These are phyloP conservation scores for Sarcophaga bullata DNA, from an alignment of 1,140 invertebrate species.

Conservation along the genomic window DNA sequence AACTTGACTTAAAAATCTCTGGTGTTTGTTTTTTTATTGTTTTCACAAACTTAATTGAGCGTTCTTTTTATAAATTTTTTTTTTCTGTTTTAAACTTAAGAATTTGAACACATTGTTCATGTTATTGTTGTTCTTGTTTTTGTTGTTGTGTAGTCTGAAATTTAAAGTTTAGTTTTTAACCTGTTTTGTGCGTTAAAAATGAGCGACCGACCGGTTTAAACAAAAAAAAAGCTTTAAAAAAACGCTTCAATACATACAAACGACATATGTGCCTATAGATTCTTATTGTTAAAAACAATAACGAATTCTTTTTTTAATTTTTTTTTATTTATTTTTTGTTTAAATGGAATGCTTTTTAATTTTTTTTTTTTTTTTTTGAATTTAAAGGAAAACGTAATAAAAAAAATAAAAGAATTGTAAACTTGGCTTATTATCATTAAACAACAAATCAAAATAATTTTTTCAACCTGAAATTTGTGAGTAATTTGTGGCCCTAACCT, in stretches of 20 bases:
- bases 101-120: neutral
- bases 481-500: too few species aligned
- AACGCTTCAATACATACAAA: too few species aligned
- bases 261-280: neutral
- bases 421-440: too few species aligned
- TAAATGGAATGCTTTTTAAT: too few species aligned
- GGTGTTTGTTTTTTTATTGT: neutral
- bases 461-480: too few species aligned
- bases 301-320: neutral
- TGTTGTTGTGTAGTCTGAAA: neutral
- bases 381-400: too few species aligned
- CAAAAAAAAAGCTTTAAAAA: too few species aligned
- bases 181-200: constrained; percentile 10
- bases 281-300: constrained; percentile 2
- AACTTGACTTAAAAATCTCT: neutral
- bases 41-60: neutral
- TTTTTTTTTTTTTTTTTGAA: too few species aligned
- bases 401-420: too few species aligned
- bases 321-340: constrained; percentile 17
- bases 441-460: too few species aligned
- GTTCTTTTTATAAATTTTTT: neutral
- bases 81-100: too few species aligned
- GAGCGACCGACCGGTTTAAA: constrained; percentile 9
- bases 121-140: neutral
- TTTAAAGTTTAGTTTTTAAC: neutral